Base-by-base conservation (phyloP, 2,888 invertebrate species). In the Latrodectus hesperus region DNA sequence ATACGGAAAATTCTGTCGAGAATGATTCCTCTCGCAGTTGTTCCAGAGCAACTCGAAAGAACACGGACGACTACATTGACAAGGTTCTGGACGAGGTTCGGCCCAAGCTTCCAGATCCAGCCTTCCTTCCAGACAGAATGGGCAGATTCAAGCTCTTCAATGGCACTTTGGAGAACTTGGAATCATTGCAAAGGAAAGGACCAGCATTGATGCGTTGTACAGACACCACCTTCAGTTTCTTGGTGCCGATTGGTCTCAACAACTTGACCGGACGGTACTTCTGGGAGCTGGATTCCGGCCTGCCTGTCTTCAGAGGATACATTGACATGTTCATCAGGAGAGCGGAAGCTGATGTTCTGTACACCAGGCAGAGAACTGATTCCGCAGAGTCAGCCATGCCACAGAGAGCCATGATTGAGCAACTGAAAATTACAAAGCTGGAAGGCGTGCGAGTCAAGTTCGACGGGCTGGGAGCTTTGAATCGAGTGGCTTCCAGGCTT, bases 21-120 rank as follows among this genome's bases (percentile, higher is more conserved):
- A 38, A 6, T 6, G 38, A 38, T 38, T 38, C 38, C 1, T 38
- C 38, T 4, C 38, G 38, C 4, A 38, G 38, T 38, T 87, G 87
- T 64, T 12, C 53, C 9, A 49, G 68, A 14, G 82, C 74, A 9
- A 67, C 78, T 14, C 75, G 64, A 67, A 51, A 51, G 16, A 84
- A 84, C 55, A 88, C 88, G 12, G 88, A 88, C 75, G 72, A 75
- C 6, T 88, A 79, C 72, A 70, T 88, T 11, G 88, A 88, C 52
- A 79, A 79, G 38, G 76, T 88, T 16, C 67, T 88, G 4, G 60
- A 53, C 5, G 88, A 88, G 64, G 76, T 75, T 14, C 52, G 84
- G 4, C 88, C 88, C 3, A 88, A 88, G 51, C 64, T 88, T 9
- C 84, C 88, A 0, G 75, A 88, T 17, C 84, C 80, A 11, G 79